These are phyloP conservation scores for Microcebus murinus DNA, from an alignment of 2,113 vertebrate species.

Conservation along the genomic window DNA sequence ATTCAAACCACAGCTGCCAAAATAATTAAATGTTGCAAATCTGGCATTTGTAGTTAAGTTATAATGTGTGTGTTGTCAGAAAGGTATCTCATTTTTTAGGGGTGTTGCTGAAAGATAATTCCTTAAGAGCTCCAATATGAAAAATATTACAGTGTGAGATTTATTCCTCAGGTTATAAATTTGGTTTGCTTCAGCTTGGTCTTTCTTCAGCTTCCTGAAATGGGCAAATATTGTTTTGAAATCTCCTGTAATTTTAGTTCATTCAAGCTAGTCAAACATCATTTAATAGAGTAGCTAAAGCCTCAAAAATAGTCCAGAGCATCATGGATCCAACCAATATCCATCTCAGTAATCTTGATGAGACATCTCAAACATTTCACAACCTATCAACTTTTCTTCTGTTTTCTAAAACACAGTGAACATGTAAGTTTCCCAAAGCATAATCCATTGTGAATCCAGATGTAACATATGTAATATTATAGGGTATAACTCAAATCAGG, in stretches of 20 bases:
- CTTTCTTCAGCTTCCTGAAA: not conserved
- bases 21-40: not conserved
- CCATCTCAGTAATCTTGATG: not conserved
- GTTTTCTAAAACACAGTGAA: not conserved
- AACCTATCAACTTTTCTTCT: not conserved
- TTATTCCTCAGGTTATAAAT: not conserved
- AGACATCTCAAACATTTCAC: not conserved
- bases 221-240: not conserved
- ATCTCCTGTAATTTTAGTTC: not conserved
- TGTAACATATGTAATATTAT: not conserved
- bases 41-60: not conserved
- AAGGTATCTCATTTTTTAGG: not conserved
- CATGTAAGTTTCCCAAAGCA: not conserved
- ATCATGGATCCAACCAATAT: not conserved
- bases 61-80: not conserved
- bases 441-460: not conserved
- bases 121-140: not conserved
- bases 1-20: not conserved
- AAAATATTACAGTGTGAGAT: not conserved
- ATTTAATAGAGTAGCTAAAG: not conserved
- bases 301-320: not conserved
- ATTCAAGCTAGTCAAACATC: not conserved
- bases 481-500: not conserved
- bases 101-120: not conserved
- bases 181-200: not conserved